Evolutionary conservation across 2,888 invertebrate genomes (phyloP), one percentile per base, ranked within the genome.

Genomic region (Cybosia mesomella): DNA sequence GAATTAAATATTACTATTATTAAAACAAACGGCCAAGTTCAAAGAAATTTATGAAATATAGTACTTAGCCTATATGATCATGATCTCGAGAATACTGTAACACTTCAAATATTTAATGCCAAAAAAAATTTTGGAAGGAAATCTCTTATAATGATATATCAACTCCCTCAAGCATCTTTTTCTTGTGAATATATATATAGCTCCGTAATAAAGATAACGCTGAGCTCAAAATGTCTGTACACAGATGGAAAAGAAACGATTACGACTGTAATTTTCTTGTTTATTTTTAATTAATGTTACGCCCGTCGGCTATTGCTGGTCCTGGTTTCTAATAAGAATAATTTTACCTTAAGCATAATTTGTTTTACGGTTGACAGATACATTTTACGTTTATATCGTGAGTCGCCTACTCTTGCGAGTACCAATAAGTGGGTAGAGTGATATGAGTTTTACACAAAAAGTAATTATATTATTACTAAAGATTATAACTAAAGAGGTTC

Each of bases 201-300:
- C 49, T 24, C 5, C 60, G 24, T 43, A 22, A 62, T 34, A 62
- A 62, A 54, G 62, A 62, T 62, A 53, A 62, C 53, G 53, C 21
- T 53, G 28, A 62, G 49, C 53, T 53, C 13, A 34, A 34, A 53
- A 43, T 32, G 53, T 62, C 21, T n/a, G 22, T 34, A 34, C n/a
- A 21, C 21, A 34, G 54, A 54, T 8, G 34, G 21, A 15, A 54
- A 63, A 63, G 63, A 63, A 54, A 63, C 54, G 63, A 34, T 54
- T 54, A 63, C 34, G 22, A 54, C 22, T 63, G 63, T 63, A 63
- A 63, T 54, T 34, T 63, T 63, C 63, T 22, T 63, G 49, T 34
- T 63, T 63, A 63, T 54, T 63, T 63, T 54, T 63, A 53, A 63
- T 63, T 63, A 63, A 53, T 54, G 63, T 36, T 21, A 54, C 54